A percentile compares a stretch with the other conserved stretches of the same genome.
Evolutionary conservation across 2,113 vertebrate genomes (phyloP).

Genomic region (Aix galericulata): DNA sequence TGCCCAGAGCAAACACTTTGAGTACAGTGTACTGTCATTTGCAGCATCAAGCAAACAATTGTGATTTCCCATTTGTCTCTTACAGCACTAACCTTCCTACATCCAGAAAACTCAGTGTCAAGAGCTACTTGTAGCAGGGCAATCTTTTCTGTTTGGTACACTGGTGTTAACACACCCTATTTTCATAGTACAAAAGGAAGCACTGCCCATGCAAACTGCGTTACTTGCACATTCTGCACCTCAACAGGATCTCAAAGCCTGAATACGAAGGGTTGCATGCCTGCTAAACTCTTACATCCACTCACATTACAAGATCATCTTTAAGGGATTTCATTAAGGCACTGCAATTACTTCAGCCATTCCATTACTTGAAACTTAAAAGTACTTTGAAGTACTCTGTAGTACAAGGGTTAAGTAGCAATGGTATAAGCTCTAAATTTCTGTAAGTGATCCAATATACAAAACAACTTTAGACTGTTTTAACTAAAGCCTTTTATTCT

Average conservation of each 20-base stretch:
- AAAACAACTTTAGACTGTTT: constrained; percentile 41
- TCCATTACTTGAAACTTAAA: neutral
- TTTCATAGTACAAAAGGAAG: neutral
- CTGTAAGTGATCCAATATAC: neutral
- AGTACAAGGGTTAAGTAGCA: neutral
- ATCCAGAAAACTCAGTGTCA: neutral
- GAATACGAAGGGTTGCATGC: neutral
- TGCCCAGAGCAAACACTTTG: neutral
- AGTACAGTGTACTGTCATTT: neutral
- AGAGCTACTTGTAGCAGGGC: neutral
- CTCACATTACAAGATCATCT: neutral
- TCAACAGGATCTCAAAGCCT: neutral
- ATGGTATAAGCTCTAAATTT: neutral
- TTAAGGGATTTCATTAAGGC: neutral
- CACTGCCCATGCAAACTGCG: accelerated
- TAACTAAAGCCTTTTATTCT: constrained; percentile 85
- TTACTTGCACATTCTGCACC: neutral
- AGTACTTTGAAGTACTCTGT: neutral
- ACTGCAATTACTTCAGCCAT: neutral
- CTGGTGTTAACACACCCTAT: neutral
- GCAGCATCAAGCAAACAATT: neutral
- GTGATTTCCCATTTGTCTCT: neutral
- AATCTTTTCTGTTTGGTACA: neutral
- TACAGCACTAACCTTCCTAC: neutral
- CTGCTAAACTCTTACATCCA: neutral